phyloP scores from a whole-genome alignment of 37 sponge, comb jelly and placozoan species.

The Oscarella lobularis region DNA sequence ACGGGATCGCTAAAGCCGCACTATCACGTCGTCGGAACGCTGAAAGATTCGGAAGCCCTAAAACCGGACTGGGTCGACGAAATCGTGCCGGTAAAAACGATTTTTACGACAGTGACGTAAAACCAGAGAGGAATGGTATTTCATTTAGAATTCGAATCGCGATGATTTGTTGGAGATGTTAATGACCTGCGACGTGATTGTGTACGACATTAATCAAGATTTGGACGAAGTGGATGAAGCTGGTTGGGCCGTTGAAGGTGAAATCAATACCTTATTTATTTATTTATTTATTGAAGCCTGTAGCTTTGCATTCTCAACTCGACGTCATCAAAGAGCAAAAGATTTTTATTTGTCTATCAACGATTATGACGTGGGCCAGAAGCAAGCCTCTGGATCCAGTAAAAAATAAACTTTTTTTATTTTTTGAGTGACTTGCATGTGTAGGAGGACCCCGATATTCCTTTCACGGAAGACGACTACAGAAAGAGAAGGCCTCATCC shows the following conservation, averaged over 20 bases:
- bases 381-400: conserved; percentile 87
- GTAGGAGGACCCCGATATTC: conserved; percentile 92
- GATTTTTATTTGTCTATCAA: conserved; percentile 82
- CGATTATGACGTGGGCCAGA: conserved; percentile 81
- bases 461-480: conserved; percentile 95
- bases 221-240: conserved; percentile 59
- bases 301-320: conserved; percentile 73
- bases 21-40: too few relatives aligned
- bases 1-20: too few relatives aligned
- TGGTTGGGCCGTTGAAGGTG: conserved; percentile 50
- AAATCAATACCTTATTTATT: too few relatives aligned
- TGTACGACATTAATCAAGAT: conserved; percentile 53
- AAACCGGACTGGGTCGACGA: conserved; percentile 52
- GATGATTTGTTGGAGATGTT: conserved; percentile 47
- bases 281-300: conserved; percentile 9
- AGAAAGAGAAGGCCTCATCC: conserved; percentile 81
- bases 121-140: too few relatives aligned
- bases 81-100: conserved; percentile 25
- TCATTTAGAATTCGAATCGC: too few relatives aligned
- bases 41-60: conserved; percentile 17
- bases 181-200: conserved; percentile 67
- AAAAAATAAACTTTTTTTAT: too few relatives aligned
- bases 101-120: conserved; percentile 17
- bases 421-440: too few relatives aligned
- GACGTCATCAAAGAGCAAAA: conserved; percentile 46